Evolutionary conservation across 2,113 vertebrate species (phyloP).

Genomic region (Hystrix cristata): DNA sequence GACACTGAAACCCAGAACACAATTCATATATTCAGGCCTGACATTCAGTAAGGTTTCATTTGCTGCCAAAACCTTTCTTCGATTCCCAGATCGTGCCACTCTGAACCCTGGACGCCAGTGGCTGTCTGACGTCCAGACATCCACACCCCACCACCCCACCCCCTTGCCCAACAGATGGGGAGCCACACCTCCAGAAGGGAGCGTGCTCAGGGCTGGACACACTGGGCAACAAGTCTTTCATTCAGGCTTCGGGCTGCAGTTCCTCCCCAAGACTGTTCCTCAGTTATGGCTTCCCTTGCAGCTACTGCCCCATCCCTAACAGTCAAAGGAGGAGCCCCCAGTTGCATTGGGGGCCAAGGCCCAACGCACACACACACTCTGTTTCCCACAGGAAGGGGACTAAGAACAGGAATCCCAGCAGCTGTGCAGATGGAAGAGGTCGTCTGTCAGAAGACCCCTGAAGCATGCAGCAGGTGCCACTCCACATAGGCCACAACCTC

Average conservation of each 20-base stretch:
- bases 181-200: rapidly evolving
- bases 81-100: neutral
- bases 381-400: neutral
- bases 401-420: too few relatives aligned
- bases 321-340: neutral
- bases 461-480: neutral
- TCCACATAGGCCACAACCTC: neutral
- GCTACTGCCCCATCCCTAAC: too few relatives aligned
- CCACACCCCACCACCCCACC: neutral
- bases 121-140: neutral
- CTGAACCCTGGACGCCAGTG: rapidly evolving
- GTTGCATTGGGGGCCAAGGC: neutral
- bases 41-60: neutral
- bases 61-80: neutral
- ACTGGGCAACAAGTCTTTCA: neutral
- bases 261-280: neutral
- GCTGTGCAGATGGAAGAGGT: neutral
- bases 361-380: neutral
- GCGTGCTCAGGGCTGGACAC: neutral
- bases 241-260: neutral
- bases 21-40: neutral
- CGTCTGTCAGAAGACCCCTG: neutral
- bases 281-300: neutral
- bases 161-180: neutral
- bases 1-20: neutral